Evolutionary conservation across 2,797 vertebrate species (phyloP), one percentile per base, ranked within the genome.

Genomic region (Coregonus ussuriensis): DNA sequence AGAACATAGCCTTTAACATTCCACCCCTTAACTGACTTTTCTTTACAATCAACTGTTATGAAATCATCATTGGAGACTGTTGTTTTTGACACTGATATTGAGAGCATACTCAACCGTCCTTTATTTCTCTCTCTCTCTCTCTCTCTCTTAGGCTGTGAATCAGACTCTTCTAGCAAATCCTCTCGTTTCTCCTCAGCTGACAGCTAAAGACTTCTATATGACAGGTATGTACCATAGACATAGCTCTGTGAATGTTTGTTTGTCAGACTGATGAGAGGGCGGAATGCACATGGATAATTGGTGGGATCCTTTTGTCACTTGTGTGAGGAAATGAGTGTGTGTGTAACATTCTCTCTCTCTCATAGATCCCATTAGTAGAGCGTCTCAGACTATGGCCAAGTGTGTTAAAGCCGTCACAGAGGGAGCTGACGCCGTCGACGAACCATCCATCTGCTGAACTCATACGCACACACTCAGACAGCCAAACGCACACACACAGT

Each of bases 331-430:
- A 33, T 33, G 3, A 37, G 25, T 66, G 25, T 68, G 29, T 72
- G 1, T n/a, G 7, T 71, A 29, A 63, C 21, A 3, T 63, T n/a
- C 54, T 75, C 51, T 77, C 35, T 71, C 2, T 62, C 13, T 29
- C 35, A 29, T 90, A 99, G 98, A 99, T 93, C 92, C 98, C 2
- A 99, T 99, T 89, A 98, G 97, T 90, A 95, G 97, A 88, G 96
- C 98, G 37, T 99, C 98, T 6, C 98, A 98, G 91, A 99, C 98
- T n/a, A 99, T 99, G 98, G 98, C 98, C 47, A 99, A 99, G 86
- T 99, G 98, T 86, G 96, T 99, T 68, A 99, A 99, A 91, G 98
- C 98, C 25, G 93, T 95, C 79, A 98, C 97, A 1, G 97, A 99
- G 89, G 98, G 97, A 80, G 97, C 96, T 6, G 95, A 95, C 14